Conservation (phyloP, 2,797 vertebrate species). For the Australoheros facetus region DNA sequence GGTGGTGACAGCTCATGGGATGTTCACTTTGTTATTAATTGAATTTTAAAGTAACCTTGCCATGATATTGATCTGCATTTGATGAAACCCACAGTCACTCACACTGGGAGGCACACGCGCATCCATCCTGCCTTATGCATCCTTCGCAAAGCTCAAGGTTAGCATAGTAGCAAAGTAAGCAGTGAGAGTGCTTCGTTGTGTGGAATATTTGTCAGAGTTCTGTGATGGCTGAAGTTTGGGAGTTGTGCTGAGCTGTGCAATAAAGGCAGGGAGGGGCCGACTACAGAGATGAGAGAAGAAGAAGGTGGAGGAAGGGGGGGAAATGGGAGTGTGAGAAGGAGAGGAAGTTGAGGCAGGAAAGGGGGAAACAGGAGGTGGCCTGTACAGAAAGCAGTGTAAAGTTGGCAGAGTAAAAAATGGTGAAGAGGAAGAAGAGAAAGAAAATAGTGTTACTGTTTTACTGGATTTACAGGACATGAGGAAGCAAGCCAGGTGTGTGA, state of each 20-base stretch:
- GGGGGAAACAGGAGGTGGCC: neutral
- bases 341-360: neutral
- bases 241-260: slow-evolving; percentile 76
- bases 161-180: slow-evolving; percentile 68
- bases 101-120: slow-evolving; percentile 22
- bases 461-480: slow-evolving; percentile 32
- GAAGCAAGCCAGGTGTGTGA: slow-evolving; percentile 51
- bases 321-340: slow-evolving; percentile 6
- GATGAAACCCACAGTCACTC: slow-evolving; percentile 59
- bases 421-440: neutral
- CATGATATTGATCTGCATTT: slow-evolving; percentile 81
- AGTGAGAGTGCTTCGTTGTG: slow-evolving; percentile 66
- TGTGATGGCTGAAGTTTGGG: slow-evolving; percentile 72
- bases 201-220: slow-evolving; percentile 74
- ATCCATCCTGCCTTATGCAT: slow-evolving; percentile 59
- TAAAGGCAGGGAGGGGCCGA: slow-evolving; percentile 49
- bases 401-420: neutral
- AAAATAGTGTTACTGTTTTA: slow-evolving; percentile 35
- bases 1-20: slow-evolving; percentile 44
- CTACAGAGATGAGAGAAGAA: slow-evolving; percentile 31
- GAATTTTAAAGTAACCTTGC: slow-evolving; percentile 83
- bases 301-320: slow-evolving; percentile 30
- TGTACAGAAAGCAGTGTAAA: slow-evolving; percentile 26
- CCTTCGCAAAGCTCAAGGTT: slow-evolving; percentile 76
- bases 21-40: slow-evolving; percentile 76